These are phyloP conservation scores for Nasonia oneida DNA, from an alignment of 2,888 invertebrate species.

Conservation along the genomic window DNA sequence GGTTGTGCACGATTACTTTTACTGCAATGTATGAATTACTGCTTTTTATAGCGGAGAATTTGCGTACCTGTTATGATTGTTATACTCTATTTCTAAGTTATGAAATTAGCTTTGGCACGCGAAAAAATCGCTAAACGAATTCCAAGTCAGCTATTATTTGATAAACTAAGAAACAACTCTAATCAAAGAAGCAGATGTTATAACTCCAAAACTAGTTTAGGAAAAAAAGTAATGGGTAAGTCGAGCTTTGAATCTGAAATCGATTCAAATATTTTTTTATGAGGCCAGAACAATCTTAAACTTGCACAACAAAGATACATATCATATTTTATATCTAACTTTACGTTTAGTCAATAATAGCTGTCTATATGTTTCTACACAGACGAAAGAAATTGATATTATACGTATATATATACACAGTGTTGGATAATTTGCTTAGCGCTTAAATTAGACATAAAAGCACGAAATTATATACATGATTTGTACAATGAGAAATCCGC, in stretches of 20 bases:
- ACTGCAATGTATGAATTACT: neutral
- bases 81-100: neutral
- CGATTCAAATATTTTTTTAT: constrained; percentile 10
- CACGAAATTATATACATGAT: constrained; percentile 22
- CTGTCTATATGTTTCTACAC: constrained; percentile 7
- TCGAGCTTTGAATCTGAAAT: neutral
- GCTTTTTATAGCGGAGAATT: neutral
- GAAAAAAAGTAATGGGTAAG: neutral
- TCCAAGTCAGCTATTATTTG: constrained; percentile 22
- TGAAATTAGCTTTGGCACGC: neutral
- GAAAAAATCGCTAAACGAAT: neutral
- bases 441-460: neutral
- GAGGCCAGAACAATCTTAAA: constrained; percentile 4
- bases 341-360: constrained; percentile 28
- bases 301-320: constrained; percentile 33
- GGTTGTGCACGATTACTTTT: neutral
- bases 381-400: neutral
- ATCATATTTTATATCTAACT: constrained; percentile 37
- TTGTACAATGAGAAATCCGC: constrained; percentile 29
- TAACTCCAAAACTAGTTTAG: neutral
- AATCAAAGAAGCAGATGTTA: neutral
- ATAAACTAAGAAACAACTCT: neutral
- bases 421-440: neutral
- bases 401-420: neutral
- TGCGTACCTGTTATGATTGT: neutral